Evolutionary conservation across 2,888 invertebrate species (phyloP), one percentile per base, ranked within the genome.

Genomic region (Danaus chrysippus): DNA sequence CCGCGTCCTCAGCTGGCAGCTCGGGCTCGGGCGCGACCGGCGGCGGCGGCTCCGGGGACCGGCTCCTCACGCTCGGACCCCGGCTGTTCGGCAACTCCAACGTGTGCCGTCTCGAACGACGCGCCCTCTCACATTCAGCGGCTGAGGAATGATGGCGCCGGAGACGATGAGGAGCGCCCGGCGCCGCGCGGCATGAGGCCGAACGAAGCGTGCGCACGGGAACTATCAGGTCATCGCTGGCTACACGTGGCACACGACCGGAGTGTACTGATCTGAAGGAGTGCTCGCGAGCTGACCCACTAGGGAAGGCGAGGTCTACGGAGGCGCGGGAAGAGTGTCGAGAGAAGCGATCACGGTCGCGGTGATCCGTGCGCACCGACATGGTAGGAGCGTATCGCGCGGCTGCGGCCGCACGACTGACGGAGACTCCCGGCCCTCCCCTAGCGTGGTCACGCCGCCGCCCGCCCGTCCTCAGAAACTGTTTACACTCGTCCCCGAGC

Each of bases 271-370:
- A 91, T 49, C 91, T 86, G 66, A 90, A 85, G 44, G 89, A 90
- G 69, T 90, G 90, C 56, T 90, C 90, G 54, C 91, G 83, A 68
- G 82, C 81, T 42, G 91, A 84, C 41, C 83, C 79, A 68, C 88
- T 85, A 56, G 89, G 87, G 64, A 82, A 89, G 42, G 89, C 86
- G 54, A 85, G 77, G 71, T 91, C 91, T 56, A 89, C 91, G 55
- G 91, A 91, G 76, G 88, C 90, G 80, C 90, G 90, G 73, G 91
- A 90, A 77, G 91, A 90, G 71, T 91, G 89, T 73, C 91, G 79
- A 73, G 91, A 87, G 73, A 91, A 91, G 72, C 89, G 83, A 71
- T 91, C 90, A 68, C 90, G 87, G 71, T 89, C 90, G 71, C 89
- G 87, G 59, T 84, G 86, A 68, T 89, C 88, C 75, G 82, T 86